Evolutionary conservation across 92 coral and sea anemone species (phyloP).

Genomic region (Epizoanthus ramosus): DNA sequence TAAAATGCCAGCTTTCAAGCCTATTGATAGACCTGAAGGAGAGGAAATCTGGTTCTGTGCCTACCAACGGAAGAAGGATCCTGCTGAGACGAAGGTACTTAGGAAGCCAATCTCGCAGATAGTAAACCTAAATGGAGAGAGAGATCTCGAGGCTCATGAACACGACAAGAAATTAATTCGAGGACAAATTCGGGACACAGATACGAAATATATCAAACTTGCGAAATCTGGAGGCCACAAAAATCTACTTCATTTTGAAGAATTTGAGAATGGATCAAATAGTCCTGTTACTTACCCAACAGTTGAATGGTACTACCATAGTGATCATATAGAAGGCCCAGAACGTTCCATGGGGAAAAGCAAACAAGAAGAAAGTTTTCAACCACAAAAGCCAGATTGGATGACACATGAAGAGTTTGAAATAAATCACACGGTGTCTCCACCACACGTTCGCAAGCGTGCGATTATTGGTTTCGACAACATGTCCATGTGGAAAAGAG

Average conservation of each 20-base stretch:
- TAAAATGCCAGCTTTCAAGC: conserved; percentile 21
- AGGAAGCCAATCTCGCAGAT: conserved; percentile 38
- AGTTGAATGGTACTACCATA: conserved; percentile 40
- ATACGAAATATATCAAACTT: conserved; percentile 31
- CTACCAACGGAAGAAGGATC: background rate
- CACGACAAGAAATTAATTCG: conserved; percentile 14
- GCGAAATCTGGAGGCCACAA: conserved; percentile 44
- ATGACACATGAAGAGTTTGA: conserved; percentile 30
- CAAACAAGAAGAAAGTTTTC: background rate
- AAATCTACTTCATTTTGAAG: conserved; percentile 20
- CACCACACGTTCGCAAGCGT: conserved; percentile 1
- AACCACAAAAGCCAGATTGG: conserved; percentile 21
- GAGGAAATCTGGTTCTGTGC: conserved; percentile 33
- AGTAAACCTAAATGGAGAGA: conserved; percentile 15
- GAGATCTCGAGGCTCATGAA: background rate
- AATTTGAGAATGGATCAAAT: conserved; percentile 6
- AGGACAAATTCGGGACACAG: conserved; percentile 40
- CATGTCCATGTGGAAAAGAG: conserved; percentile 43
- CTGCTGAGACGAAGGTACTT: background rate
- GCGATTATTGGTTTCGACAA: conserved; percentile 35
- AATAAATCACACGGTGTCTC: background rate
- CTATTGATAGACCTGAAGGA: conserved; percentile 19
- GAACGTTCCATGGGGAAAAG: background rate
- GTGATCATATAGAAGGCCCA: background rate
- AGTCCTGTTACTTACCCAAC: conserved; percentile 10